Conservation (phyloP, 2,113 vertebrate genomes). For the Leptobrachium leishanense region DNA sequence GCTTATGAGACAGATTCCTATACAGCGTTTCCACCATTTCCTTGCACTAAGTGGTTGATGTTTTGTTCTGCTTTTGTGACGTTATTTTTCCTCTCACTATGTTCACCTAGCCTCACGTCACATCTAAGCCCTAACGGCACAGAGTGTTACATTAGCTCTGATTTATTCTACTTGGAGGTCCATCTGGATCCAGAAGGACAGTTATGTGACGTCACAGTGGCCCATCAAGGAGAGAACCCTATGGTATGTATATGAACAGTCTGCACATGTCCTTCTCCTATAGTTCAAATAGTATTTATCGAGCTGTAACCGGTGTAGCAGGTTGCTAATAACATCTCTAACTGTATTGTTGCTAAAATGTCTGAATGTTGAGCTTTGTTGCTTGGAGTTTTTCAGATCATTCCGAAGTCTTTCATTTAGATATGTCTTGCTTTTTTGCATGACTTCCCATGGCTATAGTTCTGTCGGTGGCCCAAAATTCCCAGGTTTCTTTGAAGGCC, state of each 20-base stretch:
- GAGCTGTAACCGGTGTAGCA: no score
- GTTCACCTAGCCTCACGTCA: conserved; percentile 79
- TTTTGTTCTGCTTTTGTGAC: neutral
- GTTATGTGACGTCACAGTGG: conserved; percentile 95
- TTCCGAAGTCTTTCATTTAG: no score
- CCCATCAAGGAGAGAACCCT: conserved; percentile 96
- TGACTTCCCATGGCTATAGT: no score
- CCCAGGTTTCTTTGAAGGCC: no score
- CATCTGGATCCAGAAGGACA: conserved; percentile 88
- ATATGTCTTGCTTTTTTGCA: no score
- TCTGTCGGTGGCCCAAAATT: no score
- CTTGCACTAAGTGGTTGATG: neutral
- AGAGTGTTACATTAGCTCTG: conserved; percentile 97
- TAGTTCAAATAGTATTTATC: no score
- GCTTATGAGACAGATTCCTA: conserved; percentile 44
- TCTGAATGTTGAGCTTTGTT: no score
- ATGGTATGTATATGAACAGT: conserved; percentile 73
- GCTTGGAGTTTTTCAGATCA: no score
- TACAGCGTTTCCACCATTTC: neutral
- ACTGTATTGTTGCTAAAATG: no score
- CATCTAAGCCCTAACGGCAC: conserved; percentile 93
- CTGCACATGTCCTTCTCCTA: no score
- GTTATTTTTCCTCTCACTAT: conserved; percentile 19
- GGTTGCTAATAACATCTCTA: no score
- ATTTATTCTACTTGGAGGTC: conserved; percentile 98